Conservation (phyloP, 2,797 vertebrate species). For the Aselliscus stoliczkanus region DNA sequence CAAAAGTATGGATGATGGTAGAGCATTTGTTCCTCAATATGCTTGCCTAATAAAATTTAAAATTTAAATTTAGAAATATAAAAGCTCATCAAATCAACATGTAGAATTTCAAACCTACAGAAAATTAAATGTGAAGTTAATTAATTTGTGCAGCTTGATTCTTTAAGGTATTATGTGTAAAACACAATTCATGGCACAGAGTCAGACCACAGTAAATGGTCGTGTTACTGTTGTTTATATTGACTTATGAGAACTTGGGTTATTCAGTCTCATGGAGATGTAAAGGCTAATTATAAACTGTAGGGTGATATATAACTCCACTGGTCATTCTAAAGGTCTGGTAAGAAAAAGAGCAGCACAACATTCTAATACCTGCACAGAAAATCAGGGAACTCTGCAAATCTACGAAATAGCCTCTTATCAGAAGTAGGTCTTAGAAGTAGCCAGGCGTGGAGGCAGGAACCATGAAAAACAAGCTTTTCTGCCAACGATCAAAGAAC, state of each 20-base stretch:
- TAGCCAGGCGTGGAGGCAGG: background rate
- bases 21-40: background rate
- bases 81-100: background rate
- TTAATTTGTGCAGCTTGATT: background rate
- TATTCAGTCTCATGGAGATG: background rate
- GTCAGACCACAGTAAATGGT: background rate
- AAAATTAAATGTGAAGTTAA: background rate
- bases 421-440: background rate
- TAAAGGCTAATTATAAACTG: background rate
- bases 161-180: background rate
- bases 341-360: background rate
- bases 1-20: background rate
- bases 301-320: background rate
- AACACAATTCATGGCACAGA: background rate
- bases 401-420: background rate
- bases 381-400: background rate
- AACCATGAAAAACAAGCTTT: background rate
- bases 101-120: background rate
- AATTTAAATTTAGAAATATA: conserved; percentile 12
- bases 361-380: background rate
- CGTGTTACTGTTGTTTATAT: background rate
- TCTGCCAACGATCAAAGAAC: background rate
- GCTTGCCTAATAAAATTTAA: background rate
- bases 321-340: background rate
- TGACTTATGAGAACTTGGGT: background rate